phyloP scores from a whole-genome alignment of 2,113 vertebrate genomes.

The sheep (Ovis aries) region DNA sequence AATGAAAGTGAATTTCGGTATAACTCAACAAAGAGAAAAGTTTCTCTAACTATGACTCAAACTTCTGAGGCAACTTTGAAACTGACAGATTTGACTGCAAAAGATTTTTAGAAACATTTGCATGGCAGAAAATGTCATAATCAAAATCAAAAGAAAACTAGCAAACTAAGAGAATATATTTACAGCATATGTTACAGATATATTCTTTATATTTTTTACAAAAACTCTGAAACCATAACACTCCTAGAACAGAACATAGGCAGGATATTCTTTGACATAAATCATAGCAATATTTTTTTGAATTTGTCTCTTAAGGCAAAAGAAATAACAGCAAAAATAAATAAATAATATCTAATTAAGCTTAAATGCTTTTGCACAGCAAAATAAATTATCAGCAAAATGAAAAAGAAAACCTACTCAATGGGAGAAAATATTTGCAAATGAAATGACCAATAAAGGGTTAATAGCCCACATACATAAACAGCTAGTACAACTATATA shows the following conservation, averaged over 20 bases:
- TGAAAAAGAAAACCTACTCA: background rate
- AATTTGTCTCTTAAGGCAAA: background rate
- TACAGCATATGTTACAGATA: background rate
- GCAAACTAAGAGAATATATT: background rate
- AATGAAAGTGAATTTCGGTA: background rate
- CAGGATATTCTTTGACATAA: background rate
- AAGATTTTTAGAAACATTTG: background rate
- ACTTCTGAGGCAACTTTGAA: background rate
- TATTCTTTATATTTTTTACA: background rate
- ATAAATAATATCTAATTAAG: background rate
- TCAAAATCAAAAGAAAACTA: background rate
- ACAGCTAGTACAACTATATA: background rate
- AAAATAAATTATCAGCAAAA: background rate
- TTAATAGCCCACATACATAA: background rate
- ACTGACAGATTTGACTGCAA: background rate
- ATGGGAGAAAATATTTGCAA: background rate
- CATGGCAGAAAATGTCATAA: background rate
- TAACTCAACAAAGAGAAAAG: background rate
- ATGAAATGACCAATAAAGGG: background rate
- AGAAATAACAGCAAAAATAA: background rate
- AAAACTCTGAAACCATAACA: background rate
- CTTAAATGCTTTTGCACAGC: background rate
- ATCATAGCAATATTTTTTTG: background rate
- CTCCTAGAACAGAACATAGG: background rate
- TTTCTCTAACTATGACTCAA: background rate